Base-by-base conservation (phyloP, 2,888 invertebrate genomes). In the Balanococcus diminutus region DNA sequence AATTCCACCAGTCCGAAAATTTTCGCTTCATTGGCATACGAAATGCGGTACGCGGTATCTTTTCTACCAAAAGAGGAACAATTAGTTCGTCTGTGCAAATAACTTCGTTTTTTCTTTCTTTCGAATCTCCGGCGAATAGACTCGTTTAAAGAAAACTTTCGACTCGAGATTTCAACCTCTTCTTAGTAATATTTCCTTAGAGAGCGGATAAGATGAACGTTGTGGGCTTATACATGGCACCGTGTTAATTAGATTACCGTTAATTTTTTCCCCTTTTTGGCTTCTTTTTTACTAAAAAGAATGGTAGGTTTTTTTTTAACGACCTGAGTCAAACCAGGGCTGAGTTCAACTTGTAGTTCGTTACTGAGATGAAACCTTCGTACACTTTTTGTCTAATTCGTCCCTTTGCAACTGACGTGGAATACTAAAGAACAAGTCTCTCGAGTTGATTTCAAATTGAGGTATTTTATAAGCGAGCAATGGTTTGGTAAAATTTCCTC, bases 231-330 rank as follows among this genome's bases (percentile, higher is more conserved):
- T 79, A 36, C 28, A 79, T 79, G 25, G 75, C 75, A 32, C 28
- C 75, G 75, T 79, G 75, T 19, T 79, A 79, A 79, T 79, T 79
- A 36, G 32, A 79, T 79, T 79, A 79, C 14, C 75, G 56, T 56
- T 56, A 56, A 56, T 56, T 22, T 22, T 56, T 22, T 56, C 22
- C 6, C 8, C 51, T n/a, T n/a, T 3, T 51, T 51, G 16, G 51
- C 14, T 61, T 61, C 28, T 16, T 28, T 67, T 28, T 67, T 67
- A 3, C 11, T 31, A 67, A 67, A 61, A 67, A 67, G 67, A 67
- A 28, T 28, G 56, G 56, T 56, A 56, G 22, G 28, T 28, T 28
- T 67, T 67, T n/a, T 56, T 67, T 28, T 28, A 67, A 67, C 28
- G 28, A 67, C 67, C 11, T n/a, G 28, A 5, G 5, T 67, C 28